phyloP scores from a whole-genome alignment of 2,888 invertebrate genomes.

The Mesorhabditis belari region DNA sequence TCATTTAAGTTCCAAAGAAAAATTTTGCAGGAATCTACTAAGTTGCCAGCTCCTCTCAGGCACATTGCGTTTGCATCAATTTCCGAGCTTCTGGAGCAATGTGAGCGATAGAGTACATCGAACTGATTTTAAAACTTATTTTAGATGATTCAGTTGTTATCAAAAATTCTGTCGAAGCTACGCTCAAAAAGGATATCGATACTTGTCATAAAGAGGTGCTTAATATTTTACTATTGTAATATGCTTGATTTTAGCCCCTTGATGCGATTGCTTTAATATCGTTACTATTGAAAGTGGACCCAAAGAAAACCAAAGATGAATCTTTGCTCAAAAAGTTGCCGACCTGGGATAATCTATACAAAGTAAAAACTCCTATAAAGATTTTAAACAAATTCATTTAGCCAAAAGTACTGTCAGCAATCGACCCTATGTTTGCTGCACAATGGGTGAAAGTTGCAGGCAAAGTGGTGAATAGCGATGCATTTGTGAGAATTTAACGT shows the following conservation, averaged over 20 bases:
- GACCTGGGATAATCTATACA: background rate
- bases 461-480: too few species aligned
- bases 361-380: too few species aligned
- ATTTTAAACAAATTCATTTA: too few species aligned
- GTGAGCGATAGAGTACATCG: constrained; percentile 8
- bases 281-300: too few species aligned
- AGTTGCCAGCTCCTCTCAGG: constrained; percentile 15
- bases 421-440: constrained; percentile 18
- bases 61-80: constrained; percentile 21
- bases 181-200: constrained; percentile 15
- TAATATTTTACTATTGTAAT: constrained; percentile 14
- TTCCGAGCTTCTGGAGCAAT: constrained; percentile 9
- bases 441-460: constrained; percentile 21
- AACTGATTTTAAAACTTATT: constrained; percentile 1
- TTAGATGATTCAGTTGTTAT: constrained; percentile 10
- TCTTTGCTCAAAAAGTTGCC: background rate
- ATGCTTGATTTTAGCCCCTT: too few species aligned
- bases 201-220: constrained; percentile 23
- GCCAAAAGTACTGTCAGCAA: constrained; percentile 16
- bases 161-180: constrained; percentile 12
- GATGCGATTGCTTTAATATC: too few species aligned
- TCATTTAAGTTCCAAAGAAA: too few species aligned
- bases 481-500: too few species aligned
- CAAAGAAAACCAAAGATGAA: too few species aligned
- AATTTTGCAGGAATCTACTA: constrained; percentile 9